These are phyloP conservation scores for Notothenia coriiceps DNA, from an alignment of 2,113 vertebrate species.

Conservation along the genomic window DNA sequence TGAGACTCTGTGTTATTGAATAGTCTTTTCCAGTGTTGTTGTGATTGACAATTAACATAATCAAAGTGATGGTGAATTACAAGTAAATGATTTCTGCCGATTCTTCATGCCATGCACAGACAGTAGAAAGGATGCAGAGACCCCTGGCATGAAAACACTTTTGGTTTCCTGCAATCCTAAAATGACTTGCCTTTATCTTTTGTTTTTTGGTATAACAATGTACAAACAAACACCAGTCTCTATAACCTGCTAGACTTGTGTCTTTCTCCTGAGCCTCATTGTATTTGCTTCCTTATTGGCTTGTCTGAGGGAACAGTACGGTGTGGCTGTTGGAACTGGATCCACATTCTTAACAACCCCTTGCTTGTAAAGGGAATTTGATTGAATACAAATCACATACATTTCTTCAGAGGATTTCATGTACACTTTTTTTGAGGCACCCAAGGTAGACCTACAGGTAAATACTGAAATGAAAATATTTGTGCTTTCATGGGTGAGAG, in stretches of 20 bases:
- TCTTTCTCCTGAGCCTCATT: not conserved
- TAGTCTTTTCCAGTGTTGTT: slow-evolving; percentile 3
- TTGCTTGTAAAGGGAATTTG: not conserved
- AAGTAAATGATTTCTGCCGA: slow-evolving; percentile 33
- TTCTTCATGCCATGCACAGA: slow-evolving; percentile 29
- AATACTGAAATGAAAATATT: not conserved
- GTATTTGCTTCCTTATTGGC: not conserved
- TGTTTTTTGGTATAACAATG: not conserved
- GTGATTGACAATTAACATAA: slow-evolving; percentile 47
- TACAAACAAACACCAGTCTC: not conserved
- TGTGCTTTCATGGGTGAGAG: not conserved
- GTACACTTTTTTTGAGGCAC: not conserved
- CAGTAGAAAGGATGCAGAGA: not conserved
- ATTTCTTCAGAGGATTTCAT: not conserved
- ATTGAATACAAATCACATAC: not conserved
- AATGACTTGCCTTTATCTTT: too few species aligned
- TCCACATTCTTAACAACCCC: not conserved
- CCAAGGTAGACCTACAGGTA: not conserved
- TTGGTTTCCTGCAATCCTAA: too few species aligned
- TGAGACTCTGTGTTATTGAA: not conserved
- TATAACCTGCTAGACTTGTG: not conserved
- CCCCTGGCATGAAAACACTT: not conserved
- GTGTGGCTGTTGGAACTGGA: too few species aligned
- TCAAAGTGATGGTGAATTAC: slow-evolving; percentile 34
- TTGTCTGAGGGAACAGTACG: not conserved